phyloP scores from a whole-genome alignment of 2,888 invertebrate genomes.

The Polyploca ridens region DNA sequence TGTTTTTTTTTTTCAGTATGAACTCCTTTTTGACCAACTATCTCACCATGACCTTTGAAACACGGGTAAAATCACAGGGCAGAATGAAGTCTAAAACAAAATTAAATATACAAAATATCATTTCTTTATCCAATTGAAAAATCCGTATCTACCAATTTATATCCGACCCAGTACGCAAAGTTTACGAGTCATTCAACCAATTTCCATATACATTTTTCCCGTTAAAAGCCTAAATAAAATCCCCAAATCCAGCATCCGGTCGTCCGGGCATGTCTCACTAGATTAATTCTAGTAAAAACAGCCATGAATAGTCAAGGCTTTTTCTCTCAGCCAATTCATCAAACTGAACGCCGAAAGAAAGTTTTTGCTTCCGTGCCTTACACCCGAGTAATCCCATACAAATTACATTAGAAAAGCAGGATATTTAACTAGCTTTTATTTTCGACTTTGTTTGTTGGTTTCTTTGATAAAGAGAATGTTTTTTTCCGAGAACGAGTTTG shows the following conservation, averaged over 20 bases:
- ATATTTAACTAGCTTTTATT: background rate
- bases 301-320: constrained; percentile 31
- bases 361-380: constrained; percentile 32
- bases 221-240: background rate
- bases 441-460: background rate
- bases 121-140: background rate
- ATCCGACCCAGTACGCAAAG: background rate
- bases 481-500: background rate
- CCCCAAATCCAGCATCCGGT: constrained; percentile 1
- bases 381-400: constrained; percentile 28
- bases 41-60: too few species aligned
- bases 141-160: background rate
- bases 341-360: constrained; percentile 28
- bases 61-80: too few species aligned
- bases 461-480: too few species aligned
- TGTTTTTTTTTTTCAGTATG: too few species aligned
- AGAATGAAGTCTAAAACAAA: background rate
- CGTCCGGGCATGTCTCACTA: constrained; percentile 22
- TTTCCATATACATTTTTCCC: background rate
- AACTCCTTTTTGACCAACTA: too few species aligned
- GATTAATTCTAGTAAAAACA: constrained; percentile 30
- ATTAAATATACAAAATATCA: background rate
- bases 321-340: constrained; percentile 32
- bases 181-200: background rate
- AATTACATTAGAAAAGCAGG: constrained; percentile 18